phyloP scores from a whole-genome alignment of 2,888 invertebrate species.

The Elegia similella region DNA sequence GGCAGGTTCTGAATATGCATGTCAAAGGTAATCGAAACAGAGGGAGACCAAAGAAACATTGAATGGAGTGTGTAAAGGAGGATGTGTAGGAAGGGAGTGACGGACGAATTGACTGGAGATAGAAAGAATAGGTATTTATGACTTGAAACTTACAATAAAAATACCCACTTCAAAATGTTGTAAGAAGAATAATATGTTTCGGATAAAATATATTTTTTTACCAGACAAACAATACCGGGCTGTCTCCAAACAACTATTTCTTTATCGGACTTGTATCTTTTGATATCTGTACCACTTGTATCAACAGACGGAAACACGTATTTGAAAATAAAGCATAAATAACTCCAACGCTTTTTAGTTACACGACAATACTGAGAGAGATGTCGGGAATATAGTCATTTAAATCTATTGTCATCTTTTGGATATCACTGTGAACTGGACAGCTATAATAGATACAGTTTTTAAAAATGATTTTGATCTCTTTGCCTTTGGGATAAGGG shows the following conservation, averaged over 20 bases:
- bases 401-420: conserved; percentile 72
- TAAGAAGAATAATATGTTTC: not conserved
- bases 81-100: too few relatives aligned
- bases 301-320: conserved; percentile 54
- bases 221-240: conserved; percentile 40
- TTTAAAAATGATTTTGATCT: conserved; percentile 31
- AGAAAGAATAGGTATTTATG: too few relatives aligned
- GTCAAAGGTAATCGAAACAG: too few relatives aligned
- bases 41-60: too few relatives aligned
- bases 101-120: too few relatives aligned
- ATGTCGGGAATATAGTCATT: conserved; percentile 72
- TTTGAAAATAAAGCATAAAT: conserved; percentile 61
- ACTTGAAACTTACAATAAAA: too few relatives aligned
- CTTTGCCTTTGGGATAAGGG: conserved; percentile 30
- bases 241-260: conserved; percentile 40
- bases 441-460: conserved; percentile 33
- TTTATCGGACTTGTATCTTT: conserved; percentile 43
- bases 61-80: too few relatives aligned
- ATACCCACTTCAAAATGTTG: not conserved
- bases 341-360: conserved; percentile 51
- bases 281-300: conserved; percentile 61
- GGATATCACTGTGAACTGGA: conserved; percentile 48
- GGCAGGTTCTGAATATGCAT: too few relatives aligned
- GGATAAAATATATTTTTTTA: conserved; percentile 25
- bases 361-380: conserved; percentile 58